A percentile compares a stretch with the other conserved stretches of the same genome.
Conservation (phyloP, 2,797 vertebrate species). For the Anolis apletophallus region DNA sequence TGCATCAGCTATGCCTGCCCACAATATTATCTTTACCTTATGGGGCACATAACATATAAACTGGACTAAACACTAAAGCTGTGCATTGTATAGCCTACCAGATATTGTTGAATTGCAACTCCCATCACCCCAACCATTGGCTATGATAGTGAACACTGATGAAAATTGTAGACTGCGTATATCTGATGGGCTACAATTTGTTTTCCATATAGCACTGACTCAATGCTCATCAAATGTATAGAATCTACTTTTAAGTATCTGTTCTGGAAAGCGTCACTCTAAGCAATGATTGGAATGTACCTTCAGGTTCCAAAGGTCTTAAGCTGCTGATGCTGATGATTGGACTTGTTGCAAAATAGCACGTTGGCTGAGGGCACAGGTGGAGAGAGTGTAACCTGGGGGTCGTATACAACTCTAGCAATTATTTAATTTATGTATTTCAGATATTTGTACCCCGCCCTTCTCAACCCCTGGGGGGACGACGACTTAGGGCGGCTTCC, state of each 20-base stretch:
- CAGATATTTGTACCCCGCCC: too few species aligned
- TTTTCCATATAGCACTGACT: neutral
- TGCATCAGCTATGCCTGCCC: too few species aligned
- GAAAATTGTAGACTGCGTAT: neutral
- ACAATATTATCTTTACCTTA: too few species aligned
- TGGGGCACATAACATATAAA: too few species aligned
- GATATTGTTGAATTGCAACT: neutral
- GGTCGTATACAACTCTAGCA: too few species aligned
- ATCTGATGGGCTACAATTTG: neutral
- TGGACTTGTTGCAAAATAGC: neutral
- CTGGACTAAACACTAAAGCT: too few species aligned
- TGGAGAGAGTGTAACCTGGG: too few species aligned
- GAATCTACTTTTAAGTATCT: neutral
- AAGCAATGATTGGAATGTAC: neutral
- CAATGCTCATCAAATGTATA: neutral
- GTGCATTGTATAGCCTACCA: neutral
- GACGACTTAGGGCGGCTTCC: too few species aligned
- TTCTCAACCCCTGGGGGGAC: too few species aligned
- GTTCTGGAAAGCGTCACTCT: neutral
- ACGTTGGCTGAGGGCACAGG: neutral
- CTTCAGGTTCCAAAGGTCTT: neutral
- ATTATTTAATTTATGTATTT: too few species aligned
- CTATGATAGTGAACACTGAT: neutral
- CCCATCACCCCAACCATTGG: neutral
- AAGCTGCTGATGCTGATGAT: neutral